A percentile compares a stretch with the other conserved stretches of the same genome.
Conservation (phyloP, 1,140 invertebrate genomes). For the Zaprionus kolodkinae region DNA sequence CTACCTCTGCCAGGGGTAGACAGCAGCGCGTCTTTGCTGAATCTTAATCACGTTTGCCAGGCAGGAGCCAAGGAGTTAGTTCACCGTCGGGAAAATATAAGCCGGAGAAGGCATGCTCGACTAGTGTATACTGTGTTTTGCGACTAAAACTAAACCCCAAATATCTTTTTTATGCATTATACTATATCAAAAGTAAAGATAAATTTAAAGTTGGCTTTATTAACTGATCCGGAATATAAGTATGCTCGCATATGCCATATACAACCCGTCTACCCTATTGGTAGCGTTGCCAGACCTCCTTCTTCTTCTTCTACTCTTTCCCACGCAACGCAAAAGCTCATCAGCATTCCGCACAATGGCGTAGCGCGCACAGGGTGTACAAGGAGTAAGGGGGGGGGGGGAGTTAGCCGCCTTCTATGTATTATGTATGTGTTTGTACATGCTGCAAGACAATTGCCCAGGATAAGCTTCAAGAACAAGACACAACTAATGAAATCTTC, state of each 20-base stretch:
- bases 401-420: not conserved
- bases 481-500: constrained; percentile 29
- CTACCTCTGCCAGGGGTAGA: no score
- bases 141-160: no score
- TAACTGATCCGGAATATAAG: no score
- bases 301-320: not conserved
- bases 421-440: constrained; percentile 20
- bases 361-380: not conserved
- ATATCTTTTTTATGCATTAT: no score
- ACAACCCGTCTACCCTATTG: no score
- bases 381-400: not conserved
- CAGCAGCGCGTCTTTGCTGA: constrained; percentile 26
- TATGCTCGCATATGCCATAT: no score
- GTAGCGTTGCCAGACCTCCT: not conserved
- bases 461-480: constrained; percentile 9
- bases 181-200: no score
- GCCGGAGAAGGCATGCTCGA: no score
- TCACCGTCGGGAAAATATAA: not conserved
- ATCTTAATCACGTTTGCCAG: constrained; percentile 56
- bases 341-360: constrained; percentile 24
- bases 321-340: constrained; percentile 34
- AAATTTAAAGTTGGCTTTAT: no score
- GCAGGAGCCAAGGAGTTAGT: constrained; percentile 57
- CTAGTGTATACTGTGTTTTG: no score
- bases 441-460: constrained; percentile 3